Evolutionary conservation across 2,888 invertebrate species (phyloP), one percentile per base, ranked within the genome.

Genomic region (Conops quadrifasciatus): DNA sequence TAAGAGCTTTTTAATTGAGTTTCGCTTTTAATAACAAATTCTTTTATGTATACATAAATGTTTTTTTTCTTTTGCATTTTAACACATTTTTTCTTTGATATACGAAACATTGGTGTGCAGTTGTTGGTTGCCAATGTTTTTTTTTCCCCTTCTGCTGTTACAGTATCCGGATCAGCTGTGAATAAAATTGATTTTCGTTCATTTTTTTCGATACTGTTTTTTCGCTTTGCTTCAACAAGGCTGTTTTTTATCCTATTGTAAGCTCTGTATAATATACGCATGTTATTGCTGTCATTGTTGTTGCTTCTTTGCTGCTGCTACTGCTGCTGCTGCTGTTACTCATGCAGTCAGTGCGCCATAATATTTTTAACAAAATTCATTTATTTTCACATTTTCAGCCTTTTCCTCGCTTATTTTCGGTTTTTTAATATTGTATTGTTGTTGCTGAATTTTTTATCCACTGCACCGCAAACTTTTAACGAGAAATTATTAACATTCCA

Each of bases 401-500:
- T 47, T n/a, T 63, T 26, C 3, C 45, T 47, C 11, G 28, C 28
- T 15, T 19, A 24, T 24, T 56, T 26, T 16, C 13, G 26, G 3
- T 21, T 62, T n/a, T 19, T 58, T 58, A 24, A 24, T 58, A 13
- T 49, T 49, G 49, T 19, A 2, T 30, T 59, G 36, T 30, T 59
- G 59, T 59, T 49, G 49, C n/a, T 45, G 63, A 2, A 19, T 15
- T 26, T 62, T 13, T 28, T 28, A 30, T 53, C 16, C 66, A 53
- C 24, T 36, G 36, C 63, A 66, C 30, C 53, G 53, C 53, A 36
- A 66, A 66, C 36, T 66, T 53, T 66, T 66, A 66, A 66, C 66
- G 53, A 66, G 66, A 66, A 53, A 53, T 66, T 53, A 53, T 66
- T 66, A 21, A 15, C 66, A 66, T 65, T 51, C 28, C 49, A n/a